Conservation (phyloP, 2,888 invertebrate species). For the Mesochorus sp. region DNA sequence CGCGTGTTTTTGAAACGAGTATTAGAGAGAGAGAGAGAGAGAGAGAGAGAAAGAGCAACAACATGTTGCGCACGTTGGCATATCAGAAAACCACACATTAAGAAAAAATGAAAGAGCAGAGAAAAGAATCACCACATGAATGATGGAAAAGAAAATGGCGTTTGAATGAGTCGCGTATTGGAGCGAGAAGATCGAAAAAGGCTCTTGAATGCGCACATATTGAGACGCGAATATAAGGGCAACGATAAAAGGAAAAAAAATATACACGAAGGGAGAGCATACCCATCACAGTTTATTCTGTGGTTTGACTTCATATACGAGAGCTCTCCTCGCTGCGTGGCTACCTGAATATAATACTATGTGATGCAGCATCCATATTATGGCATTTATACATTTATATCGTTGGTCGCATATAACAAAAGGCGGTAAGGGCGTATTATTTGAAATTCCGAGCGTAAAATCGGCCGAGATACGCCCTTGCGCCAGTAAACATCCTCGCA, state of each 20-base stretch:
- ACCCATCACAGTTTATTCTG: slow-evolving; percentile 47
- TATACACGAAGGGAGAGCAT: slow-evolving; percentile 9
- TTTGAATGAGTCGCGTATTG: slow-evolving; percentile 44
- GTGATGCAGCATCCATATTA: not conserved
- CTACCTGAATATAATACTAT: slow-evolving; percentile 57
- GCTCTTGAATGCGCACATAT: no score
- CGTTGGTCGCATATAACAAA: not conserved
- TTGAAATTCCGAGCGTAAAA: not conserved
- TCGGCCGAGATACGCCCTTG: not conserved
- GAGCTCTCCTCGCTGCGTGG: slow-evolving; percentile 49
- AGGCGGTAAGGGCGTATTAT: slow-evolving; percentile 19
- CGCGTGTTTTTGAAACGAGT: not conserved
- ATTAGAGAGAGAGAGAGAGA: not conserved
- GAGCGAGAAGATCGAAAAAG: slow-evolving; percentile 28
- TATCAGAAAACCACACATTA: not conserved
- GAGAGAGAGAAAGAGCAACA: slow-evolving; percentile 26
- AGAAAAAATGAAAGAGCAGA: not conserved
- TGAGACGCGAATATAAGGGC: no score
- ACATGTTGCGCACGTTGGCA: slow-evolving; percentile 54
- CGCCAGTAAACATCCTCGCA: not conserved
- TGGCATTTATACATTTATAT: slow-evolving; percentile 8
- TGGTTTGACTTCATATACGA: slow-evolving; percentile 56
- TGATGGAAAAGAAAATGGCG: slow-evolving; percentile 48
- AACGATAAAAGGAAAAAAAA: not conserved
- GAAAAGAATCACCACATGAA: slow-evolving; percentile 22